Conservation (phyloP, 2,888 invertebrate genomes). For the Drosophila fungiperda region DNA sequence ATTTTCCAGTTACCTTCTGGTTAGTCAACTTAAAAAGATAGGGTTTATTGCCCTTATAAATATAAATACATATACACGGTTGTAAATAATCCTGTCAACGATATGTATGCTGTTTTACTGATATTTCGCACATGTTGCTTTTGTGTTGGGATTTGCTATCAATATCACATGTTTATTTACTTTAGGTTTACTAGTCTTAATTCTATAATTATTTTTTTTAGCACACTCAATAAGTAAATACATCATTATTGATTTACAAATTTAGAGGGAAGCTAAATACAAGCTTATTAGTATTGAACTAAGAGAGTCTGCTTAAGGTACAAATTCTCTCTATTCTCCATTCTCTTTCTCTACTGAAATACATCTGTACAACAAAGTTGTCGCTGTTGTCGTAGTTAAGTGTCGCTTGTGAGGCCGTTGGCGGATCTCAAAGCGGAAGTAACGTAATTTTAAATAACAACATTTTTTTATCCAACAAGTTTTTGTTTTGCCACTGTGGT, state of each 20-base stretch:
- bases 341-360: slow-evolving; percentile 2
- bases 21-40: slow-evolving; percentile 19
- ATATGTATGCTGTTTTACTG: slow-evolving; percentile 13
- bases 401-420: slow-evolving; percentile 15
- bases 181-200: slow-evolving; percentile 1
- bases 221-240: background rate
- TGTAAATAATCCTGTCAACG: slow-evolving; percentile 30
- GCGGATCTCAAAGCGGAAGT: slow-evolving; percentile 57
- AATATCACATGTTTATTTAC: slow-evolving; percentile 6
- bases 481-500: slow-evolving; percentile 30
- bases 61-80: slow-evolving; percentile 11
- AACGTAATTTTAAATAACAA: slow-evolving; percentile 54
- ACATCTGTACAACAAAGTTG: slow-evolving; percentile 15
- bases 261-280: background rate
- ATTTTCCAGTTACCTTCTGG: background rate
- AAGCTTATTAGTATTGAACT: background rate
- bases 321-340: background rate
- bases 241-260: background rate
- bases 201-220: background rate
- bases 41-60: slow-evolving; percentile 19
- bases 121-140: slow-evolving; percentile 26
- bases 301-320: background rate
- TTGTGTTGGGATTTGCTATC: slow-evolving; percentile 19
- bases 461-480: slow-evolving; percentile 29
- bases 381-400: background rate